Base-by-base conservation (phyloP, 2,797 vertebrate genomes). In the Coendou prehensilis region DNA sequence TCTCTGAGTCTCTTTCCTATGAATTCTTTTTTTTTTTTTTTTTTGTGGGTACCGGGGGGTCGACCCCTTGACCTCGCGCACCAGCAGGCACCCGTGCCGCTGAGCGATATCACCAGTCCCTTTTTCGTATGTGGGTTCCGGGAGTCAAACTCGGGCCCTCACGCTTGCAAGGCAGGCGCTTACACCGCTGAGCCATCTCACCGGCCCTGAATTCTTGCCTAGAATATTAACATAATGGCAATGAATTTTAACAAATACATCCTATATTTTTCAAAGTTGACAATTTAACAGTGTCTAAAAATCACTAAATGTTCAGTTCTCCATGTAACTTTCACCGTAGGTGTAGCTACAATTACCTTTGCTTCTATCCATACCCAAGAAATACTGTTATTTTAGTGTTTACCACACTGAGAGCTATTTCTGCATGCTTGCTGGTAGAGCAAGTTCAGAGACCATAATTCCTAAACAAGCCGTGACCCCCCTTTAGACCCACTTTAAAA, bases 211-310 rank as follows among this genome's bases (percentile, higher is more conserved):
- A 95, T 75, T 79, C 30, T 78, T 59, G 59, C 17, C 13, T 52
- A 86, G 1, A 14, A 45, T 30, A 61, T 75, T 22, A 85, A 94
- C n/a, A 59, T 0, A 71, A 9, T 50, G 5, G 78, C 28, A 37
- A 0, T 63, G 45, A 87, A 94, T 84, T 89, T 86, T 78, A 82
- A 84, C 23, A 93, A 84, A 73, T 45, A 71, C 22, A 5, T 8
- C 15, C 20, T 63, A 28, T 2, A 15, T 45, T 97, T 97, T 90
- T 94, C 50, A 86, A 86, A 76, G 59, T 76, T 28, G 47, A 83
- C 41, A 78, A 28, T 67, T 84, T 91, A 50, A 61, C 4, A 63
- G 15, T 37, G 15, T 83, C 61, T 90, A 78, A 37, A 37, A 26
- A 84, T 89, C 2, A 2, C 28, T 52, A 82, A 87, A 63, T 79